Conservation (phyloP, 2,113 vertebrate species). For the Amblyopsis rosae region DNA sequence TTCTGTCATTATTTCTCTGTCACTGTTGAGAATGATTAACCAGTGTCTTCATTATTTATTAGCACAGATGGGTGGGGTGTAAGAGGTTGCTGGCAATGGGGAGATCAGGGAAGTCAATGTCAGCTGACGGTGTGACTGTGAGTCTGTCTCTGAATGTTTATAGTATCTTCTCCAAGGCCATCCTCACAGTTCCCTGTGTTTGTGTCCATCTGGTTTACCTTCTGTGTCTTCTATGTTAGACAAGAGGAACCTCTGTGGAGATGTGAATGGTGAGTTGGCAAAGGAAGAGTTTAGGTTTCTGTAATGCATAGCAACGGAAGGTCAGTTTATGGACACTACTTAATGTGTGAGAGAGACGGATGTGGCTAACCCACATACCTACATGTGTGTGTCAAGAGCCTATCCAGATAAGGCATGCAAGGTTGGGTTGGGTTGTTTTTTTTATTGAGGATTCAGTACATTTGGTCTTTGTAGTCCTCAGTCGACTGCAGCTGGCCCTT, state of each 20-base stretch:
- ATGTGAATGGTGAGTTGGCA: neutral
- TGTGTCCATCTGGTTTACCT: neutral
- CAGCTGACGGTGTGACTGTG: slow-evolving; percentile 3
- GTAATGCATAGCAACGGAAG: too few relatives aligned
- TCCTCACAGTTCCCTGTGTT: neutral
- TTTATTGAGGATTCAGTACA: slow-evolving; percentile 7
- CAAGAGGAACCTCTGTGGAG: neutral
- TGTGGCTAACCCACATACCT: neutral
- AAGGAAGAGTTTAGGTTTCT: too few relatives aligned
- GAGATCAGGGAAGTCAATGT: neutral
- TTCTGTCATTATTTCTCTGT: too few relatives aligned
- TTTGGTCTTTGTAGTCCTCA: slow-evolving; percentile 16
- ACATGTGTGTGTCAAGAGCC: slow-evolving; percentile 3
- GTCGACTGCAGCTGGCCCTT: slow-evolving; percentile 48
- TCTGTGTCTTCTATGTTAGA: neutral
- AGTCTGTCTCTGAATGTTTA: slow-evolving; percentile 2
- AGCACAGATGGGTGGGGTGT: too few relatives aligned
- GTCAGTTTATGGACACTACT: too few relatives aligned
- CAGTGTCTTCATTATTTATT: too few relatives aligned
- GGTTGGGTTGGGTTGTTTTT: neutral
- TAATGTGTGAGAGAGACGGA: neutral
- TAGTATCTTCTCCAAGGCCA: slow-evolving; percentile 16
- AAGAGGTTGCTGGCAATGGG: neutral
- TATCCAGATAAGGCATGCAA: neutral
- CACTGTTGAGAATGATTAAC: too few relatives aligned